Conservation (phyloP, 2,113 vertebrate genomes). For the Mastomys coucha region DNA sequence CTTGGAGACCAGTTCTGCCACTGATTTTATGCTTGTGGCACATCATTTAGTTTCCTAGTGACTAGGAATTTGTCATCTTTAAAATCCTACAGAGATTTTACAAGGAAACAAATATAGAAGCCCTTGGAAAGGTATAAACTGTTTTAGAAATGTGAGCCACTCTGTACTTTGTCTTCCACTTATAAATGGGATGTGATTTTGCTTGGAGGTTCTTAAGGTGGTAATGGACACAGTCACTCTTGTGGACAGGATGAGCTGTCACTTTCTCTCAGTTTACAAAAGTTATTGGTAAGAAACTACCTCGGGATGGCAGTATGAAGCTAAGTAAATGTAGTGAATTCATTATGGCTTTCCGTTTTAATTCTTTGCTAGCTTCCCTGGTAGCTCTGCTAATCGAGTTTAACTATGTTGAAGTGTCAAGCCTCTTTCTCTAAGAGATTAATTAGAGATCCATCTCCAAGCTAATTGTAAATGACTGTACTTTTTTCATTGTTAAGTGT, state of each 20-base stretch:
- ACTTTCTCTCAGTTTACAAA: not conserved
- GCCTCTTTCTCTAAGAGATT: constrained; percentile 66
- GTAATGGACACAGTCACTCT: not conserved
- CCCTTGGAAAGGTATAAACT: not conserved
- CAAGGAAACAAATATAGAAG: constrained; percentile 25
- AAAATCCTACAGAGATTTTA: not conserved
- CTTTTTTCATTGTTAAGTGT: constrained; percentile 43
- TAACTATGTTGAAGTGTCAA: constrained; percentile 50
- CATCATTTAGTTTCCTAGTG: not conserved
- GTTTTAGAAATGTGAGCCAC: not conserved
- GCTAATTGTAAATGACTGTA: constrained; percentile 51
- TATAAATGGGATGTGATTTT: constrained; percentile 37
- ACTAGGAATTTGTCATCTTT: constrained; percentile 47
- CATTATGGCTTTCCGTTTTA: constrained; percentile 41
- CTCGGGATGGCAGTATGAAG: constrained; percentile 27
- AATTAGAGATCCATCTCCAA: constrained; percentile 69
- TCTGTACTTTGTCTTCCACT: constrained; percentile 35
- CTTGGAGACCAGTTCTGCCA: not conserved
- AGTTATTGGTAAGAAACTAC: constrained; percentile 49
- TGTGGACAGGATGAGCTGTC: not conserved
- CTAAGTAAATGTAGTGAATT: constrained; percentile 50
- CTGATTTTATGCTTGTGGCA: not conserved
- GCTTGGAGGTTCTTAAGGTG: not conserved
- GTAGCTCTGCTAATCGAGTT: constrained; percentile 64
- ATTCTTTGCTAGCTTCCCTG: constrained; percentile 56